A percentile compares a stretch with the other conserved stretches of the same genome.
These are phyloP conservation scores for Pristionchus japonicus DNA, from an alignment of 2,888 invertebrate genomes.

Conservation along the genomic window DNA sequence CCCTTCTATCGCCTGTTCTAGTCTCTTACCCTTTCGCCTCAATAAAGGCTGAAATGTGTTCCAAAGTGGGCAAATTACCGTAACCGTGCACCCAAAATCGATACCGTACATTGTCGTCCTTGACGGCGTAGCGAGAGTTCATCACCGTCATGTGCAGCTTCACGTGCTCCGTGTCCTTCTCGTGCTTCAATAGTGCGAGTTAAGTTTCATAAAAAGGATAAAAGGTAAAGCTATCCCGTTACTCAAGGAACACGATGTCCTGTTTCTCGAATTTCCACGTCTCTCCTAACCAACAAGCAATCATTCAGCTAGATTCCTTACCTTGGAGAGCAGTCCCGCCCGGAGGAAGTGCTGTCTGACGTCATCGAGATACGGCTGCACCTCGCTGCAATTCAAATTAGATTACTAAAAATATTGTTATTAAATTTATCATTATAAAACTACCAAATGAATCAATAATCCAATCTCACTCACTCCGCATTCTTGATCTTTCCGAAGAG, in stretches of 20 bases:
- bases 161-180: neutral
- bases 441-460: no score
- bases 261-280: no score
- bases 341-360: neutral
- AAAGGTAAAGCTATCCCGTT: no score
- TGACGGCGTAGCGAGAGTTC: slow-evolving; percentile 17
- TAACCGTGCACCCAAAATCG: neutral
- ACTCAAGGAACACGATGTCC: no score
- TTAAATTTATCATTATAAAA: no score
- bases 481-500: slow-evolving; percentile 25
- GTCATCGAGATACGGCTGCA: neutral
- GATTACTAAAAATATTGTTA: no score
- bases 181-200: neutral
- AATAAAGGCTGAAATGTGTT: no score
- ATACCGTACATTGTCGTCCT: neutral
- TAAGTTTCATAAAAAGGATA: neutral
- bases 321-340: neutral
- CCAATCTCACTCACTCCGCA: neutral
- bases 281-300: no score
- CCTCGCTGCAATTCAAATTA: neutral
- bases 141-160: slow-evolving; percentile 41
- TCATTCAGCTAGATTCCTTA: neutral
- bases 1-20: no score
- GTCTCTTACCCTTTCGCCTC: no score
- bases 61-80: no score